Conservation (phyloP, 2,888 invertebrate species). For the Sepioteuthis lessoniana region DNA sequence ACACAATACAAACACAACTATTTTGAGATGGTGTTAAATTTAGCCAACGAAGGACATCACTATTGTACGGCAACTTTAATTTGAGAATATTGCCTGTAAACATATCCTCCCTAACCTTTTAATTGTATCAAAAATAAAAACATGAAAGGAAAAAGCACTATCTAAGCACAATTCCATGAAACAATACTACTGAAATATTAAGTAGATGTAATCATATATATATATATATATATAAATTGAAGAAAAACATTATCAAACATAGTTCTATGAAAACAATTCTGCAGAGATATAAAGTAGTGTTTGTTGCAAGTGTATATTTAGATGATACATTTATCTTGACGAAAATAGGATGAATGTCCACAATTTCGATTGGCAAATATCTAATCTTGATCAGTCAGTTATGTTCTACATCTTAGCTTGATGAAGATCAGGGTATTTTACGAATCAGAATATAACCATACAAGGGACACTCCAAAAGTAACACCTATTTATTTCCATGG, state of each 20-base stretch:
- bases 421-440: no score
- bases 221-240: no score
- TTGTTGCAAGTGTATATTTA: not conserved
- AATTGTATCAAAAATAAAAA: not conserved
- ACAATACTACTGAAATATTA: not conserved
- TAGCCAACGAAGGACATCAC: not conserved
- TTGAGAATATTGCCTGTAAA: not conserved
- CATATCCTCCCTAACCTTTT: not conserved
- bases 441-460: no score
- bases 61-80: not conserved
- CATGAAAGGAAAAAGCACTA: no score
- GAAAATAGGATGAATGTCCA: not conserved
- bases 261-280: not conserved
- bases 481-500: no score
- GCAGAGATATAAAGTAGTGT: not conserved
- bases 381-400: no score
- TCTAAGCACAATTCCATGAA: not conserved
- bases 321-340: not conserved
- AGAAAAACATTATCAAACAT: not conserved
- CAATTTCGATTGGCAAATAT: no score
- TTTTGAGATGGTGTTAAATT: not conserved
- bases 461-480: no score
- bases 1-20: not conserved
- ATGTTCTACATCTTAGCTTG: no score
- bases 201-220: not conserved